Evolutionary conservation across 2,888 invertebrate species (phyloP).

Genomic region (Rotaria socialis): DNA sequence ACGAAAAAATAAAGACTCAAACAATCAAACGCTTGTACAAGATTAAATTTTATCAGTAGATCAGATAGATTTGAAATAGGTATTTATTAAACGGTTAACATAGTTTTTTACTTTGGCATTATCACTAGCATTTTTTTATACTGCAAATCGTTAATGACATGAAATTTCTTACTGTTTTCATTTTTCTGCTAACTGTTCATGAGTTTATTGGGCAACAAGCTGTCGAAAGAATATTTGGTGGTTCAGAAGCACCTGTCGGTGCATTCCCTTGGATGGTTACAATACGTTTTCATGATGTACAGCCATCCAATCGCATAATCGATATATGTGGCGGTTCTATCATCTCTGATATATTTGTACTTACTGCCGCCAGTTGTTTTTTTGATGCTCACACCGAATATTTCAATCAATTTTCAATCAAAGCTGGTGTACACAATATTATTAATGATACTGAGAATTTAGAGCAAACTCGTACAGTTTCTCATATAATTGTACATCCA

Average conservation of each 20-base stretch:
- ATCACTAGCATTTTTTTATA: neutral
- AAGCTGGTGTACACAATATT: neutral
- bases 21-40: too few relatives aligned
- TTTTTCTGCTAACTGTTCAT: neutral
- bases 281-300: neutral
- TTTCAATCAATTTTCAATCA: neutral
- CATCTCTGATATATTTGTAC: neutral
- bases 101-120: neutral
- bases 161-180: neutral
- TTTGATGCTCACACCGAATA: too few relatives aligned
- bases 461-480: neutral
- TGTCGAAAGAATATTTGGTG: neutral
- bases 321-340: neutral
- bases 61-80: neutral
- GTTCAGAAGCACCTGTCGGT: neutral
- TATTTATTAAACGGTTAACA: neutral
- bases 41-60: too few relatives aligned
- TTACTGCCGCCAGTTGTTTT: neutral
- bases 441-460: neutral
- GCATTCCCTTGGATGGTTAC: neutral
- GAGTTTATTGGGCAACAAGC: neutral
- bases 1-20: too few relatives aligned
- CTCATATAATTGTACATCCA: neutral
- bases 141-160: neutral
- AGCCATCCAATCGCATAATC: too few relatives aligned